Evolutionary conservation across 2,888 invertebrate genomes (phyloP).

Genomic region (Rhamnusium bicolor): DNA sequence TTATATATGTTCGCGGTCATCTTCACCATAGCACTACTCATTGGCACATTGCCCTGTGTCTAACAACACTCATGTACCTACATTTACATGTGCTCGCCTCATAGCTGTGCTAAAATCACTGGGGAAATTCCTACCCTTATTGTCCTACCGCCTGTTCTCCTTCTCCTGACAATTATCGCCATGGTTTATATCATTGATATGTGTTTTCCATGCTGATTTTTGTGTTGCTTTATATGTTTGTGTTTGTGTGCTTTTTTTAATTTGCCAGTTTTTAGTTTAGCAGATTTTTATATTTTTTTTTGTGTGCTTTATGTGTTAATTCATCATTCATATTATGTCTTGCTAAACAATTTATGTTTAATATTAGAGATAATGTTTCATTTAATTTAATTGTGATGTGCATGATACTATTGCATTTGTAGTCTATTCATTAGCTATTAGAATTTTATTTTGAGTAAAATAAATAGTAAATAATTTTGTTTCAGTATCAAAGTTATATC

Average conservation of each 20-base stretch:
- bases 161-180: conserved; percentile 54
- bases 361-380: conserved; percentile 25
- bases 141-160: conserved; percentile 49
- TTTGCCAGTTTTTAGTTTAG: conserved; percentile 45
- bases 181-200: conserved; percentile 57
- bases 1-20: conserved; percentile 49
- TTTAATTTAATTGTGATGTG: conserved; percentile 44
- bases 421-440: conserved; percentile 17
- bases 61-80: conserved; percentile 65
- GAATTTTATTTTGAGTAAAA: background rate
- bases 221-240: conserved; percentile 57
- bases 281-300: conserved; percentile 45
- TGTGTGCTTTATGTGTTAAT: conserved; percentile 51
- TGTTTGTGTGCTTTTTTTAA: conserved; percentile 57
- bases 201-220: conserved; percentile 58
- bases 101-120: conserved; percentile 70
- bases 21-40: conserved; percentile 65
- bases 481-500: too few species aligned
- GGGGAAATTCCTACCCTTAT: conserved; percentile 59
- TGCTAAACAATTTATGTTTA: conserved; percentile 44
- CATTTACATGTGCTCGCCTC: conserved; percentile 69
- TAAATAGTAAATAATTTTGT: background rate
- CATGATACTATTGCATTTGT: conserved; percentile 43
- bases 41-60: conserved; percentile 69
- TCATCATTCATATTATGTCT: conserved; percentile 45